Percentiles rank a stretch among this genome's conserved stretches.
phyloP scores from a whole-genome alignment of 2,797 vertebrate genomes.

The Eremophila alpestris region DNA sequence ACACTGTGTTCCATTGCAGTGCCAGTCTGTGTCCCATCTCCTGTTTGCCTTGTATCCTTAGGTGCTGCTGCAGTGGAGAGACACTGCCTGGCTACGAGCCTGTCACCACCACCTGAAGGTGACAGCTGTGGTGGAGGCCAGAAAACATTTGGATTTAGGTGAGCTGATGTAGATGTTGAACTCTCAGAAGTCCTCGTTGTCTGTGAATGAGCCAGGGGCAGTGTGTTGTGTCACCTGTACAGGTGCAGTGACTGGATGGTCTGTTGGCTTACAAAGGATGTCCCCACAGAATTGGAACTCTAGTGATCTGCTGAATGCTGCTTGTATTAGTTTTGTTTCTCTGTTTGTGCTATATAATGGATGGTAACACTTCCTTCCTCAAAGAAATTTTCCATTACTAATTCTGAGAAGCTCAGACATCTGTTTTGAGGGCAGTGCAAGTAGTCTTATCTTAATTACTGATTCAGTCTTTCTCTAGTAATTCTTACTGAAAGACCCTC shows the following conservation, averaged over 20 bases:
- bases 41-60: background rate
- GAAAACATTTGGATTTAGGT: slow-evolving; percentile 76
- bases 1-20: background rate
- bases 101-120: slow-evolving; percentile 72
- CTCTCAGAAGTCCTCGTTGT: background rate
- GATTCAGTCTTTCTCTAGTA: background rate
- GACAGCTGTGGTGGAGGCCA: slow-evolving; percentile 70
- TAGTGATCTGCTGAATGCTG: background rate
- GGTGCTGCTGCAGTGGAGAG: slow-evolving; percentile 82
- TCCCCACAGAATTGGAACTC: background rate
- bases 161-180: background rate
- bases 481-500: background rate
- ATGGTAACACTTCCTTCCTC: background rate
- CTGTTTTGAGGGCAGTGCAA: background rate
- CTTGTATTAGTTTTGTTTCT: background rate
- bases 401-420: background rate
- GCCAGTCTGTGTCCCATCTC: background rate
- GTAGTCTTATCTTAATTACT: background rate
- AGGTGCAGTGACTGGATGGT: background rate
- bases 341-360: background rate
- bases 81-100: slow-evolving; percentile 28
- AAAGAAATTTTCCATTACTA: background rate
- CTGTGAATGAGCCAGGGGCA: background rate
- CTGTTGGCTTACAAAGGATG: background rate
- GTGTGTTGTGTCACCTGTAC: background rate